Evolutionary conservation across 2,797 vertebrate genomes (phyloP), one percentile per base, ranked within the genome.

Genomic region (Anas capensis): DNA sequence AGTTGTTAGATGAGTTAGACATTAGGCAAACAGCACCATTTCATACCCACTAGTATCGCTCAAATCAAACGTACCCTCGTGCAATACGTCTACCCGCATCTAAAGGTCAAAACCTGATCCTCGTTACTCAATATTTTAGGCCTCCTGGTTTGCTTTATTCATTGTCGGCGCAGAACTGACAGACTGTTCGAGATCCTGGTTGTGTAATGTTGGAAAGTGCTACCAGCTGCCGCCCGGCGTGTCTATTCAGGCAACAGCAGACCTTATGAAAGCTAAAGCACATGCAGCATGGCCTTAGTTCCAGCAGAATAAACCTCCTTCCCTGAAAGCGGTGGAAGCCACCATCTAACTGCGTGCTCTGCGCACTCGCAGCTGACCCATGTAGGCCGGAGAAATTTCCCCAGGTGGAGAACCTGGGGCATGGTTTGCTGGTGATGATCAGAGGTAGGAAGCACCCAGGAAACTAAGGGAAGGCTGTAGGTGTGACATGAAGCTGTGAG

Each of bases 71-170:
- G 26, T 56, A 68, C 21, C 68, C 71, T 85, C 4, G 0, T 84
- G 86, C 81, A 64, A 53, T 71, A 72, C 71, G 42, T 87, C 66
- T 77, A 90, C 42, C 75, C 77, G 75, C 92, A 64, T 77, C 90
- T 85, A 93, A 92, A 93, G 93, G 93, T 94, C 92, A 95, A 85
- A 94, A 85, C 44, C 48, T 20, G 23, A 6, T 49, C 75, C 56
- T 94, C 56, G 7, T 80, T 87, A 42, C 71, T 87, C 84, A 40
- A 3, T 92, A 77, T 84, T 92, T 80, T 57, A 42, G 71, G 48
- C 65, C 54, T 88, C 79, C 64, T 95, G 78, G 61, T 94, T 92
- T 89, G 71, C 83, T 82, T 87, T 82, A 61, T 87, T 93, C 81
- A 33, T 80, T 75, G 78, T 92, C 71, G 70, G 58, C 0, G 1